Evolutionary conservation across 1,140 invertebrate genomes (phyloP), one percentile per base, ranked within the genome.

Genomic region (Tetramorium alpestre): DNA sequence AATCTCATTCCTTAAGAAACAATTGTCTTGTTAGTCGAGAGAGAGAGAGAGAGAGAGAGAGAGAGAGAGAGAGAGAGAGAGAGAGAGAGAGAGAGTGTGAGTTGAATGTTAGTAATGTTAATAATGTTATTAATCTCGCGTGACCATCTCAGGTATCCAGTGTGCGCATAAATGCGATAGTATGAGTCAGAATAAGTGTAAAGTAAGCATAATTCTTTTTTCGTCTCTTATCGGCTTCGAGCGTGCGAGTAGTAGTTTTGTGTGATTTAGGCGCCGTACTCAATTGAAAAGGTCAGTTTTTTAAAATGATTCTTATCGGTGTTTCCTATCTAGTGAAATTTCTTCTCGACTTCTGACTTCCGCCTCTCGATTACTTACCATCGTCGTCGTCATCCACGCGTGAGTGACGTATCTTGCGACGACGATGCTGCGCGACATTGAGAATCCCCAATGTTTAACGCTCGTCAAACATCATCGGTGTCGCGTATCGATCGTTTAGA

Each of bases 211-310:
- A 25, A 28, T 11, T 60, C n/a, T 41, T 58, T 6, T 64, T 47
- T 41, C 16, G 25, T n/a, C 22, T 81, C 44, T 44, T 8, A 3
- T 5, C n/a, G 7, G 8, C 3, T 69, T 67, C 6, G 62, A 44
- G 28, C 28, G 28, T 33, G 28, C 28, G 28, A 33, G 33, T 44
- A 44, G 11, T 11, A 47, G n/a, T 1, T 49, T 28, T 8, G 7
- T 54, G 76, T 60, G 51, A 64, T 51, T 69, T 41, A 93, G 94
- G 94, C 93, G 89, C 84, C n/a, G 62, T 69, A 88, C 92, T 95
- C 92, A 93, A 95, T 95, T 95, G 94, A 94, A 93, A 95, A 95
- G 94, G 92, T 95, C 93, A 93, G 94, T 94, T 92, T 90, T 95
- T 95, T 95, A 94, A 94, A 94, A 60, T 85, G 92, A 90, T 91